These are phyloP conservation scores for Denticeps clupeoides DNA, from an alignment of 2,797 vertebrate species.

Conservation along the genomic window DNA sequence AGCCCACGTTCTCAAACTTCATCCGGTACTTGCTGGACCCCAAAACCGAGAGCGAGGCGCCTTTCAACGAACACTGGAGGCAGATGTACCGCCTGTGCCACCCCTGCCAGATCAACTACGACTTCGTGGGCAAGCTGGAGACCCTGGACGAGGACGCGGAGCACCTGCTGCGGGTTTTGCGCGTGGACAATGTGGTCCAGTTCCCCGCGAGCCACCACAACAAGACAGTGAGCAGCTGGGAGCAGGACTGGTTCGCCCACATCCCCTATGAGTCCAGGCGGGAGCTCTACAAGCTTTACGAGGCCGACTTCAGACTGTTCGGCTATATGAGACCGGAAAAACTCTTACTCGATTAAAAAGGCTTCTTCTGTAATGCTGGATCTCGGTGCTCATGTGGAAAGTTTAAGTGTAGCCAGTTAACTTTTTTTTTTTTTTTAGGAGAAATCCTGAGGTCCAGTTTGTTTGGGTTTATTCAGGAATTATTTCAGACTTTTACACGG, in stretches of 20 bases:
- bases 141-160: conserved; percentile 79
- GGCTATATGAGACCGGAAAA: conserved; percentile 83
- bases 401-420: no score
- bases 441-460: no score
- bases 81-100: conserved; percentile 90
- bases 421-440: not conserved
- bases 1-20: conserved; percentile 81
- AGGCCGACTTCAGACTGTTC: conserved; percentile 86
- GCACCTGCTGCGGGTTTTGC: conserved; percentile 74
- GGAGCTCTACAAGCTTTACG: conserved; percentile 83
- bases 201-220: conserved; percentile 81
- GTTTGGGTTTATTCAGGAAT: not conserved
- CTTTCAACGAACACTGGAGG: conserved; percentile 96
- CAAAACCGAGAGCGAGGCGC: conserved; percentile 75
- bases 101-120: conserved; percentile 93
- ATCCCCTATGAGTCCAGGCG: conserved; percentile 72
- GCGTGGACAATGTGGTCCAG: conserved; percentile 70
- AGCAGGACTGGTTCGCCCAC: conserved; percentile 78
- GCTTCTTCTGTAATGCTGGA: no score
- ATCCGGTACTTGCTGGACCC: conserved; percentile 91
- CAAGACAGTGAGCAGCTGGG: conserved; percentile 83
- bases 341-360: conserved; percentile 27
- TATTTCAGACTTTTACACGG: no score
- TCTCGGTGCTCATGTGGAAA: no score
- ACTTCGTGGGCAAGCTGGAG: conserved; percentile 88